These are phyloP conservation scores for Cyclophora punctaria DNA, from an alignment of 2,888 invertebrate species.

Conservation along the genomic window DNA sequence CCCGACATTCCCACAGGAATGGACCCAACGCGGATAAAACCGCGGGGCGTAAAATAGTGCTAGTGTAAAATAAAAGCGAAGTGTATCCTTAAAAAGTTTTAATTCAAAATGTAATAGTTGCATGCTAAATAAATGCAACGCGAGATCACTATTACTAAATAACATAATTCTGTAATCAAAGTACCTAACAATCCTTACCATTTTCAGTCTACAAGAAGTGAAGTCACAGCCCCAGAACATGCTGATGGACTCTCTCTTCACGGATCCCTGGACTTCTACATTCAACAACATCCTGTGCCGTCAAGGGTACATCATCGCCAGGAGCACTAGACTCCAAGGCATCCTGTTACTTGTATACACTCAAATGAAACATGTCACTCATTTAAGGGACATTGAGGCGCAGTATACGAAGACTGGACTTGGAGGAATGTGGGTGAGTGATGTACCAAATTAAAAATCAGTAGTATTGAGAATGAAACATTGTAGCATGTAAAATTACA, in stretches of 20 bases:
- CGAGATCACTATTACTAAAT: too few species aligned
- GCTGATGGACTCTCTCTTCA: constrained; percentile 85
- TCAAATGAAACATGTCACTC: constrained; percentile 84
- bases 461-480: too few species aligned
- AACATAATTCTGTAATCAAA: too few species aligned
- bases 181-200: not conserved
- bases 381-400: constrained; percentile 88
- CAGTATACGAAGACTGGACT: constrained; percentile 93
- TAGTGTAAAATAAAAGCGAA: too few species aligned
- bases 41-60: too few species aligned
- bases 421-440: constrained; percentile 92
- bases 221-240: constrained; percentile 91
- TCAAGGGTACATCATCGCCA: constrained; percentile 84
- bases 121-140: too few species aligned
- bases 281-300: constrained; percentile 81
- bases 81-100: too few species aligned
- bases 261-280: constrained; percentile 88
- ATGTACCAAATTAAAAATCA: too few species aligned
- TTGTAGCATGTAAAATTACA: too few species aligned
- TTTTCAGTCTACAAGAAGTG: constrained; percentile 87
- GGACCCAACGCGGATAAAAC: too few species aligned
- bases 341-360: constrained; percentile 86
- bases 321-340: constrained; percentile 89
- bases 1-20: too few species aligned
- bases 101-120: too few species aligned